These are phyloP conservation scores for Drosophila chauvacae DNA, from an alignment of 1,140 invertebrate genomes.

Conservation along the genomic window DNA sequence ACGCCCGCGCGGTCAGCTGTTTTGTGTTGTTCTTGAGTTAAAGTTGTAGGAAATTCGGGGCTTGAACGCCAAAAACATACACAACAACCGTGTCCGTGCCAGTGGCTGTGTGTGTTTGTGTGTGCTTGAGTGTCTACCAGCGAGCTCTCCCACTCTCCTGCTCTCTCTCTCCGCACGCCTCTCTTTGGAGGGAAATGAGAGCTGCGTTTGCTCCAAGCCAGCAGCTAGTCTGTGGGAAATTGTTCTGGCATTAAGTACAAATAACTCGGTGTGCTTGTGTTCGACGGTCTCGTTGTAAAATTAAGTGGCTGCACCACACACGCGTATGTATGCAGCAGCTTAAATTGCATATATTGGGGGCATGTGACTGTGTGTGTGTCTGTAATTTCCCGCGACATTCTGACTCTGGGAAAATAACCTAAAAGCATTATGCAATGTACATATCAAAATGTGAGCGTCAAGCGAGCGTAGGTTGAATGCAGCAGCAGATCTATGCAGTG, in stretches of 20 bases:
- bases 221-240: constrained; percentile 43
- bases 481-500: constrained; percentile 7
- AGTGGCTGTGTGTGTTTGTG: constrained; percentile 8
- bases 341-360: background rate
- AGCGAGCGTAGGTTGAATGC: constrained; percentile 10
- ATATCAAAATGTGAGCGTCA: constrained; percentile 9
- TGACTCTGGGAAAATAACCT: constrained; percentile 50
- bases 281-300: constrained; percentile 45
- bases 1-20: constrained; percentile 59
- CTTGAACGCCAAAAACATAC: constrained; percentile 7
- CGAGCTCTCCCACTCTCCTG: constrained; percentile 14
- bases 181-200: constrained; percentile 31
- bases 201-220: constrained; percentile 27
- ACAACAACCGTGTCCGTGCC: constrained; percentile 18
- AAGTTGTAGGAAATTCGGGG: constrained; percentile 22
- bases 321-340: constrained; percentile 20
- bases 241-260: constrained; percentile 49
- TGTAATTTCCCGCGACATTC: constrained; percentile 8
- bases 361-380: constrained; percentile 3
- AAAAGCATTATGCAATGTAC: constrained; percentile 53
- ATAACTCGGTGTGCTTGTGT: constrained; percentile 39
- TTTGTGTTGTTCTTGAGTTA: constrained; percentile 66
- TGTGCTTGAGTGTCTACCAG: constrained; percentile 2
- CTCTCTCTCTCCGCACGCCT: constrained; percentile 7
- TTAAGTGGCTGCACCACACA: constrained; percentile 28